These are phyloP conservation scores for Andinoacara biseriatus DNA, from an alignment of 2,113 vertebrate species.

Conservation along the genomic window DNA sequence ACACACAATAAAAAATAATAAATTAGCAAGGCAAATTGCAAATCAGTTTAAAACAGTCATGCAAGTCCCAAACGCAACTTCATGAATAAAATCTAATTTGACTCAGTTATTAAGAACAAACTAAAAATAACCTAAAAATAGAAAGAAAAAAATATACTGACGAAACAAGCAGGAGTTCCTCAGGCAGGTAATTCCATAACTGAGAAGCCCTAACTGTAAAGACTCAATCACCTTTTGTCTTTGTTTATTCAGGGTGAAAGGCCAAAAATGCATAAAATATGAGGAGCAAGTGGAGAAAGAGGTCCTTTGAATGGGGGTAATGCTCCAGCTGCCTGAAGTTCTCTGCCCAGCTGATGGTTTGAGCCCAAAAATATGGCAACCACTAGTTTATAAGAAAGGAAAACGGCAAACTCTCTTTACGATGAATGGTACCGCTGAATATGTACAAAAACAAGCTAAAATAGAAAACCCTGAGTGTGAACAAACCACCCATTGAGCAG, in stretches of 20 bases:
- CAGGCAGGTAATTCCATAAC: neutral
- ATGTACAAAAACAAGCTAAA: slow-evolving; percentile 29
- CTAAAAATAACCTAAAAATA: neutral
- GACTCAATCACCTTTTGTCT: neutral
- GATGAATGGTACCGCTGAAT: neutral
- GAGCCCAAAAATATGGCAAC: neutral
- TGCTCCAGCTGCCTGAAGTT: neutral
- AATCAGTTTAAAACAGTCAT: neutral
- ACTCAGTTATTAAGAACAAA: neutral
- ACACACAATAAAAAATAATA: neutral
- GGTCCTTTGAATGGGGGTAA: neutral
- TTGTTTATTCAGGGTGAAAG: neutral
- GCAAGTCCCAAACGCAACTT: neutral
- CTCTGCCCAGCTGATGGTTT: neutral
- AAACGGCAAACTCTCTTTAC: neutral
- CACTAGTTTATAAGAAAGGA: neutral
- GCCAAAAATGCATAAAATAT: neutral
- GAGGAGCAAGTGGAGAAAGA: neutral
- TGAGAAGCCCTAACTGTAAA: neutral
- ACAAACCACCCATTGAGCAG: slow-evolving; percentile 59
- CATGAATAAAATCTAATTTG: neutral
- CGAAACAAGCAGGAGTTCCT: neutral
- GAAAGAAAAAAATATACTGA: neutral
- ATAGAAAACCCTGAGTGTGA: slow-evolving; percentile 16
- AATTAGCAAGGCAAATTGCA: neutral